Conservation (phyloP, 2,113 vertebrate genomes). For the Phylloscopus trochilus region DNA sequence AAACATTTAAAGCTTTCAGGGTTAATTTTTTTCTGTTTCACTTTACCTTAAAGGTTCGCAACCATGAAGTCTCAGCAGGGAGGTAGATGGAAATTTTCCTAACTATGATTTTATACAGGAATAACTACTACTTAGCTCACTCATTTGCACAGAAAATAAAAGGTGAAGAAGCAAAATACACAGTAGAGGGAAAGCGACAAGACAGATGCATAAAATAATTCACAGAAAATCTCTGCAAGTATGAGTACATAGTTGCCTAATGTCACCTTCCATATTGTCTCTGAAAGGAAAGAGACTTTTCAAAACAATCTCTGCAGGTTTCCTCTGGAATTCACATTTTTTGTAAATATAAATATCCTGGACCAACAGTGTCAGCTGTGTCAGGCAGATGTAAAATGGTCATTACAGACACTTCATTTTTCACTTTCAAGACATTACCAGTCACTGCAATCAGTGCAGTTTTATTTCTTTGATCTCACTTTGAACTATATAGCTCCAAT, state of each 20-base stretch:
- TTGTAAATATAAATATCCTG: background rate
- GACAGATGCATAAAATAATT: background rate
- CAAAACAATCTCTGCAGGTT: background rate
- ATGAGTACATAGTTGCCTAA: background rate
- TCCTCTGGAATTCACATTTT: background rate
- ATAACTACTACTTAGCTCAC: background rate
- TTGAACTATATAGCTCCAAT: background rate
- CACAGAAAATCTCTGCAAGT: background rate
- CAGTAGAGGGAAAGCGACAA: background rate
- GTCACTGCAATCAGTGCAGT: background rate
- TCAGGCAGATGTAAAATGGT: background rate
- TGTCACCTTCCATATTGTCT: background rate
- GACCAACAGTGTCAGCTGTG: background rate
- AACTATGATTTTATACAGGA: background rate
- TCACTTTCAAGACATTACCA: background rate
- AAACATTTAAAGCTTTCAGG: background rate
- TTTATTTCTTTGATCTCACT: conserved; percentile 6
- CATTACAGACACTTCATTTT: background rate
- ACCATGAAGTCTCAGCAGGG: background rate
- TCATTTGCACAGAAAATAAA: background rate
- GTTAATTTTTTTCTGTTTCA: background rate
- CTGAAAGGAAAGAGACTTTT: background rate
- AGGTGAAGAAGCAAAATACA: background rate
- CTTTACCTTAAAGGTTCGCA: background rate
- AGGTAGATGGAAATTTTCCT: background rate